phyloP scores from a whole-genome alignment of 2,113 vertebrate species.

The Odobenus rosmarus region DNA sequence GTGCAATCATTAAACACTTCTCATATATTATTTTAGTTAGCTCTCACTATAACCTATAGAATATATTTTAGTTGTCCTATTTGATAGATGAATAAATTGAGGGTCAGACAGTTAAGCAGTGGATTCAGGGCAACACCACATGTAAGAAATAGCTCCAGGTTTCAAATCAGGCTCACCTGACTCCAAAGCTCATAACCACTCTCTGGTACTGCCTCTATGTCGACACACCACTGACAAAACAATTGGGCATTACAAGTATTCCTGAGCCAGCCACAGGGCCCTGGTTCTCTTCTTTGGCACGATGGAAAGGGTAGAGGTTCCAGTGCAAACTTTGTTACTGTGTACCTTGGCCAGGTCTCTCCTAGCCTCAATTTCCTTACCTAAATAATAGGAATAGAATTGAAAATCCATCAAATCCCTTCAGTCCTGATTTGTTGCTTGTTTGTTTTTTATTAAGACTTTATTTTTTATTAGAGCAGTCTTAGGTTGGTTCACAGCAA shows the following conservation, averaged over 20 bases:
- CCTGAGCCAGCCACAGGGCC: background rate
- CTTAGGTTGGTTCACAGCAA: background rate
- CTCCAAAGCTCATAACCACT: background rate
- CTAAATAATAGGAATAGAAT: background rate
- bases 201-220: background rate
- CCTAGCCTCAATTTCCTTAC: background rate
- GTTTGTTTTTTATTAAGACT: background rate
- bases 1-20: background rate
- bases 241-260: no score
- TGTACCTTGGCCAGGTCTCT: accelerated
- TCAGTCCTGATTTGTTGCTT: background rate
- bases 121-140: background rate
- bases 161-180: background rate
- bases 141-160: background rate
- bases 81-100: background rate
- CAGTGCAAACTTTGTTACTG: background rate
- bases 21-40: background rate
- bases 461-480: background rate
- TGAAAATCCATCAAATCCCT: background rate
- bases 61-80: background rate
- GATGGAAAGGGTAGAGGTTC: background rate
- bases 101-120: background rate
- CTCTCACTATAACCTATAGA: background rate
- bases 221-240: background rate
- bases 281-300: background rate